Conservation (phyloP, 2,113 vertebrate genomes). For the Nipponia nippon region DNA sequence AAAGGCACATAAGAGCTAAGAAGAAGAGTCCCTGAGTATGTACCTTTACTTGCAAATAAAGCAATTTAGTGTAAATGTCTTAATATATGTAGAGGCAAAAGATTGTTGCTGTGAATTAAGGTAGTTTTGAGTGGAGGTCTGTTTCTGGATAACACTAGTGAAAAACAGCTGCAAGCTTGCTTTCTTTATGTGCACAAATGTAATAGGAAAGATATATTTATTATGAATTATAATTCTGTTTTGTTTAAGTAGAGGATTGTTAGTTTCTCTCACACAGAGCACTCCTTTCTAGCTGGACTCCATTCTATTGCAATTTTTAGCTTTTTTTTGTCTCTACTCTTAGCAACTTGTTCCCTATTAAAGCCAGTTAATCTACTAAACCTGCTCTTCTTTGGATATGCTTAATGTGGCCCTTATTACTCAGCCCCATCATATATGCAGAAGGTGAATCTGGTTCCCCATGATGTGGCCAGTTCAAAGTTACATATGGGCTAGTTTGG, state of each 20-base stretch:
- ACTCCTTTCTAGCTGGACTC: background rate
- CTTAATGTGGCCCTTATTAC: background rate
- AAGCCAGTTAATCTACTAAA: background rate
- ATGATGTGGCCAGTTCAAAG: background rate
- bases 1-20: background rate
- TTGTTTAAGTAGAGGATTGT: background rate
- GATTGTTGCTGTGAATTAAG: background rate
- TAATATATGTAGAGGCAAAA: background rate
- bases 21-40: background rate
- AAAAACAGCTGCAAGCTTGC: background rate
- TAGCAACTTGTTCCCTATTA: background rate
- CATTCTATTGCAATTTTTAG: background rate
- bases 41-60: background rate
- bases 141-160: background rate
- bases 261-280: background rate
- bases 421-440: background rate
- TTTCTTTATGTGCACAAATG: background rate
- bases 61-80: background rate
- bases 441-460: background rate
- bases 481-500: background rate
- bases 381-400: background rate
- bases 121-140: background rate
- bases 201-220: background rate
- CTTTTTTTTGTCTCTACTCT: background rate
- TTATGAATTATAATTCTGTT: background rate